Percentiles rank a stretch among this genome's conserved stretches.
Evolutionary conservation across 2,797 vertebrate genomes (phyloP).

Genomic region (Aulostomus chinensis): DNA sequence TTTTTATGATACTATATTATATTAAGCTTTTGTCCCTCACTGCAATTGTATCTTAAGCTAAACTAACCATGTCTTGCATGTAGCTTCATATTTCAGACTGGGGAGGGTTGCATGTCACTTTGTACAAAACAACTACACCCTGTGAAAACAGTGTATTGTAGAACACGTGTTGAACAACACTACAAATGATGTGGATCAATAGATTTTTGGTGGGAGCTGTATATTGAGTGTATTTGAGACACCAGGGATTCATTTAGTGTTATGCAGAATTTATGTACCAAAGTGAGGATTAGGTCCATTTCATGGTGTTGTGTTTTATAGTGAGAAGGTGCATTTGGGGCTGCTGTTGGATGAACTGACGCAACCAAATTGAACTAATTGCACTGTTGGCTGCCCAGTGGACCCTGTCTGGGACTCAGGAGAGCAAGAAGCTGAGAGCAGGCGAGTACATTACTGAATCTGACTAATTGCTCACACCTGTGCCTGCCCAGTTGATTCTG

Average conservation of each 20-base stretch:
- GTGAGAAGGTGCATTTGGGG: slow-evolving; percentile 50
- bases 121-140: too few species aligned
- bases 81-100: too few species aligned
- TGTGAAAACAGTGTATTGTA: too few species aligned
- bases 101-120: too few species aligned
- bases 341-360: slow-evolving; percentile 62
- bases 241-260: slow-evolving; percentile 13
- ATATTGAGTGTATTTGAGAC: slow-evolving; percentile 15
- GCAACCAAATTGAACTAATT: slow-evolving; percentile 74
- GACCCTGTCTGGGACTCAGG: slow-evolving; percentile 60
- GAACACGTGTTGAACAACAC: too few species aligned
- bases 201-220: background rate
- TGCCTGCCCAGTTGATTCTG: slow-evolving; percentile 62
- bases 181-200: background rate
- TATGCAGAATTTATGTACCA: slow-evolving; percentile 23
- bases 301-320: slow-evolving; percentile 49
- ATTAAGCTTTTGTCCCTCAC: too few species aligned
- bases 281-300: slow-evolving; percentile 44
- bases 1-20: too few species aligned
- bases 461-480: slow-evolving; percentile 74
- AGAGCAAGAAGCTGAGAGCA: slow-evolving; percentile 58
- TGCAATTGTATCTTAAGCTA: too few species aligned
- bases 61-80: too few species aligned
- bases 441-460: slow-evolving; percentile 67
- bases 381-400: slow-evolving; percentile 66